These are phyloP conservation scores for Guaruba guarouba DNA, from an alignment of 2,113 vertebrate genomes.

Conservation along the genomic window DNA sequence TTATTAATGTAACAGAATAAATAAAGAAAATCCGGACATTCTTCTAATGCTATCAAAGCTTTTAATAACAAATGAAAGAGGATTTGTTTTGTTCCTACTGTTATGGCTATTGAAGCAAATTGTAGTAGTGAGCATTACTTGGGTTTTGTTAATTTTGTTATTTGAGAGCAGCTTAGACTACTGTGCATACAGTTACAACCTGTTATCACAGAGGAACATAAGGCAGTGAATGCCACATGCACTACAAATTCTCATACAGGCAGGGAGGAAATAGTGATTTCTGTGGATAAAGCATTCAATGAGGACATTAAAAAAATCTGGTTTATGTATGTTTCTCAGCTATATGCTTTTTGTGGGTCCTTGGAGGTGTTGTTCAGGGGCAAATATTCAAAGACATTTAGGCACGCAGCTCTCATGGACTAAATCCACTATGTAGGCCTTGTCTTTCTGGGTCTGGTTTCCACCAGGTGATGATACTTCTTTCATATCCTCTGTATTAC, in stretches of 20 bases:
- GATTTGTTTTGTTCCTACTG: conserved; percentile 43
- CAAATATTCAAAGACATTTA: background rate
- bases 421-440: background rate
- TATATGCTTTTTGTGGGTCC: background rate
- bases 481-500: background rate
- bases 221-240: background rate
- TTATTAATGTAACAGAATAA: conserved; percentile 5
- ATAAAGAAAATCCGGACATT: background rate
- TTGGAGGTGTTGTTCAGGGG: background rate
- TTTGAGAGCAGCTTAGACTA: conserved; percentile 21
- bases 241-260: background rate
- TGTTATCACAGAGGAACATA: background rate
- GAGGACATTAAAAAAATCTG: background rate
- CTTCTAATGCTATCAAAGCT: conserved; percentile 15
- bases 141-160: conserved; percentile 13
- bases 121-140: background rate
- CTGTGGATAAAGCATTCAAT: background rate
- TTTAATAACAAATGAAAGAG: conserved; percentile 27
- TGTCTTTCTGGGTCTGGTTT: background rate
- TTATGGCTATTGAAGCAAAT: conserved; percentile 1
- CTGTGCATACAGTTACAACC: background rate
- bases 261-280: background rate
- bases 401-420: fast-evolving
- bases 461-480: background rate
- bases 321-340: background rate